Percentiles rank a stretch among this genome's conserved stretches.
phyloP scores from a whole-genome alignment of 2,113 vertebrate species.

The Gallinago jamesoni region DNA sequence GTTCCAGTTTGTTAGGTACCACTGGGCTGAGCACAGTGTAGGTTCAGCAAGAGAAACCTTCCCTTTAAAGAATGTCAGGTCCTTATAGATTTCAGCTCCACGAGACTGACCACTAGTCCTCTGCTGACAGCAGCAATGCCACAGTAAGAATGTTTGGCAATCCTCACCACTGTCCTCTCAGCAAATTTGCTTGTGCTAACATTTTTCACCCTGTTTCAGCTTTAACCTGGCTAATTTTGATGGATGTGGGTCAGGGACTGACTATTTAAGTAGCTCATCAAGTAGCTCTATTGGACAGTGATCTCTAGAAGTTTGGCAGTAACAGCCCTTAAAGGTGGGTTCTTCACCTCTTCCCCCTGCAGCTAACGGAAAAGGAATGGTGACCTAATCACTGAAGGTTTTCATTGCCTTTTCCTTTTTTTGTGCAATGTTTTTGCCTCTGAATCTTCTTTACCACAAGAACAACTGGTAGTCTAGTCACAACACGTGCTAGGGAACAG shows the following conservation, averaged over 20 bases:
- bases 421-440: background rate
- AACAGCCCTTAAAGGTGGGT: background rate
- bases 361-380: background rate
- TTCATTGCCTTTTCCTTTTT: background rate
- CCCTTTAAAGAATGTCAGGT: background rate
- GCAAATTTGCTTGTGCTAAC: background rate
- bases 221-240: background rate
- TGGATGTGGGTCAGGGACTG: background rate
- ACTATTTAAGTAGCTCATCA: background rate
- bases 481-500: background rate
- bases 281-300: background rate
- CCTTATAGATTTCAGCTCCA: background rate
- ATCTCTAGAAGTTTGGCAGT: background rate
- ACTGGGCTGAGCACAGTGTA: background rate
- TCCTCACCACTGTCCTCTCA: background rate
- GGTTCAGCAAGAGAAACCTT: background rate
- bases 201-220: background rate
- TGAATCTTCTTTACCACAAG: background rate
- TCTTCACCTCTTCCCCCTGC: background rate
- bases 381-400: background rate
- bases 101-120: rapidly evolving
- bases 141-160: background rate
- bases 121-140: background rate
- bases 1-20: background rate
- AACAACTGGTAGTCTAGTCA: background rate